Evolutionary conservation across 2,888 invertebrate species (phyloP).

Genomic region (Dorcus parallelipipedus): DNA sequence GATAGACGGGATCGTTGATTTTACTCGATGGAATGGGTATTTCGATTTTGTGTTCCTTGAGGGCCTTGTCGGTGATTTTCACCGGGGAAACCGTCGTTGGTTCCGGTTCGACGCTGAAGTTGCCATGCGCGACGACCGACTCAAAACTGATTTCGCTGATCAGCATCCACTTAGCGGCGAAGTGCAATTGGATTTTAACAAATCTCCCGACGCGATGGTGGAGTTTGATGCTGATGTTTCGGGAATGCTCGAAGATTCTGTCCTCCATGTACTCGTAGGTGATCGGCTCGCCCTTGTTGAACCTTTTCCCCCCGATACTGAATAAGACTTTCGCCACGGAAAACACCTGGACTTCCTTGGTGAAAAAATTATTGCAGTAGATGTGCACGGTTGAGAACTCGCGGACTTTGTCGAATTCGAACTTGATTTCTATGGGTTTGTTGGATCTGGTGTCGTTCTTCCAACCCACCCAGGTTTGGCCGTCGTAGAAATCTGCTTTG

Average conservation of each 20-base stretch:
- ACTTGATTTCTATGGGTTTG: constrained; percentile 65
- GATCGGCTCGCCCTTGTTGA: constrained; percentile 74
- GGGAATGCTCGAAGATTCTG: constrained; percentile 73
- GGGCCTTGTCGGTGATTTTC: constrained; percentile 51
- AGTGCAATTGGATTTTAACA: constrained; percentile 74
- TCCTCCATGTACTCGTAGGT: constrained; percentile 71
- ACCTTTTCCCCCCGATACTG: constrained; percentile 72
- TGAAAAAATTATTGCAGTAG: constrained; percentile 82
- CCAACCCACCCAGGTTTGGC: constrained; percentile 90
- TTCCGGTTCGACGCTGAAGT: constrained; percentile 67
- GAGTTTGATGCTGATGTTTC: constrained; percentile 78
- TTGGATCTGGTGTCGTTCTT: constrained; percentile 67
- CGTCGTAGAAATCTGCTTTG: constrained; percentile 59
- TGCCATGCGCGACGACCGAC: constrained; percentile 72
- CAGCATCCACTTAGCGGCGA: constrained; percentile 84
- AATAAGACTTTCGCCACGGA: constrained; percentile 74
- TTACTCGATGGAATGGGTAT: constrained; percentile 59
- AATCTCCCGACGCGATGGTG: constrained; percentile 78
- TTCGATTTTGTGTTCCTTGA: constrained; percentile 50
- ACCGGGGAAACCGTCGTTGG: constrained; percentile 54
- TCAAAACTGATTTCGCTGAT: constrained; percentile 87
- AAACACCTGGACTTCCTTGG: constrained; percentile 82
- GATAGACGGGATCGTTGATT: constrained; percentile 68
- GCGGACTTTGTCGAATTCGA: constrained; percentile 82
- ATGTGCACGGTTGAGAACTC: constrained; percentile 83